These are phyloP conservation scores for Vandiemenella viatica DNA, from an alignment of 2,888 invertebrate species.

Conservation along the genomic window DNA sequence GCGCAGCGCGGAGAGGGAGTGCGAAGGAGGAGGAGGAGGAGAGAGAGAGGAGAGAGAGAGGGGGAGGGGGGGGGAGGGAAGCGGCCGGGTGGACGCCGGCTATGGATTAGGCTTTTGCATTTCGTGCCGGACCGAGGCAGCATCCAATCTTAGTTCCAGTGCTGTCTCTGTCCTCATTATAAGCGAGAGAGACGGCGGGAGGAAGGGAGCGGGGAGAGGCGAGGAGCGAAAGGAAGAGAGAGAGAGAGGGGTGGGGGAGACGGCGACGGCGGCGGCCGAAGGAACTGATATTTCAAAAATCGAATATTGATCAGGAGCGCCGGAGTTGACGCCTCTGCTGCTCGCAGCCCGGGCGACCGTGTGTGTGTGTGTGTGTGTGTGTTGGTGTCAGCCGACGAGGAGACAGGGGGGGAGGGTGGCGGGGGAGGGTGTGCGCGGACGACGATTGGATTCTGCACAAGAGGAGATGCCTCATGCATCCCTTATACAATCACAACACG, in stretches of 20 bases:
- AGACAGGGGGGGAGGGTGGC: slow-evolving; percentile 5
- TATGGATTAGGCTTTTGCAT: not conserved
- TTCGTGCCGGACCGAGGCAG: not conserved
- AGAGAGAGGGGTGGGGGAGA: not conserved
- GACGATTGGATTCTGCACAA: slow-evolving; percentile 14
- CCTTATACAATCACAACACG: not conserved
- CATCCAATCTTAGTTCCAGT: not conserved
- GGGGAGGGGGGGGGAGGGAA: too few relatives aligned
- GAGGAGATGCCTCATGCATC: slow-evolving; percentile 7
- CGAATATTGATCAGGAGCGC: slow-evolving; percentile 16
- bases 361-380: slow-evolving; percentile 4
- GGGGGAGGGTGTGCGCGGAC: slow-evolving; percentile 5
- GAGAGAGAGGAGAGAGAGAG: too few relatives aligned
- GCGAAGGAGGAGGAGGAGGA: too few relatives aligned
- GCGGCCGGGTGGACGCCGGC: not conserved
- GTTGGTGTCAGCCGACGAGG: too few relatives aligned
- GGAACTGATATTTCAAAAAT: slow-evolving; percentile 17
- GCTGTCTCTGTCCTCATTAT: not conserved
- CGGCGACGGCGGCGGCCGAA: slow-evolving; percentile 3
- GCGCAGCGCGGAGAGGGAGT: not conserved
- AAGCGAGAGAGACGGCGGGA: not conserved
- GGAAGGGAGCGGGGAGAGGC: slow-evolving; percentile 1
- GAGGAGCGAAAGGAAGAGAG: not conserved
- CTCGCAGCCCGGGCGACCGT: slow-evolving; percentile 11
- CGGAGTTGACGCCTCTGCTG: slow-evolving; percentile 16